phyloP scores from a whole-genome alignment of 2,797 vertebrate genomes.

The Darevskia mixta region DNA sequence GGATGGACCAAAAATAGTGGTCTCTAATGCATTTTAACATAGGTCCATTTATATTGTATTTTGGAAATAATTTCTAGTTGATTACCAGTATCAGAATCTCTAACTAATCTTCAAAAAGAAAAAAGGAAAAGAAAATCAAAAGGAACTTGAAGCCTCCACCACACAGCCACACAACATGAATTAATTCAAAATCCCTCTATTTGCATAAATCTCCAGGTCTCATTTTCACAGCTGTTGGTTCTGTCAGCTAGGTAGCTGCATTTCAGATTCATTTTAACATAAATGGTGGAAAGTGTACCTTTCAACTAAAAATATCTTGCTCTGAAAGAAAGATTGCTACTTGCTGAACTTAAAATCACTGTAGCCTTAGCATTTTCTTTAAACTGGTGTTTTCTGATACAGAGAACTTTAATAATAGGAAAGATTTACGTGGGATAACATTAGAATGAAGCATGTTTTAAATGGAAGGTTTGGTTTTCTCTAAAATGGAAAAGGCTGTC shows the following conservation, averaged over 20 bases:
- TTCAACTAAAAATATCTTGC: constrained; percentile 80
- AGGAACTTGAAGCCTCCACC: constrained; percentile 73
- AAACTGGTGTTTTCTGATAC: constrained; percentile 40
- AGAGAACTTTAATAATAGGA: constrained; percentile 38
- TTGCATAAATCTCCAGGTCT: constrained; percentile 82
- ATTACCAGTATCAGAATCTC: constrained; percentile 73
- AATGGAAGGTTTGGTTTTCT: constrained; percentile 28
- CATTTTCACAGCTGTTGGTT: constrained; percentile 82
- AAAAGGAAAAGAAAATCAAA: constrained; percentile 66
- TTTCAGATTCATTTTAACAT: constrained; percentile 82
- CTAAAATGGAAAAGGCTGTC: constrained; percentile 23
- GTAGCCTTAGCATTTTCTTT: constrained; percentile 54
- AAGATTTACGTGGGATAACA: constrained; percentile 34
- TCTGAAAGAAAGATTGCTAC: constrained; percentile 56
- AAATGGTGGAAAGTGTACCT: constrained; percentile 77
- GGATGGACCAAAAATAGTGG: neutral
- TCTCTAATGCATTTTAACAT: neutral
- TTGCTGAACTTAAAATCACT: constrained; percentile 55
- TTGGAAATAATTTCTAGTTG: constrained; percentile 55
- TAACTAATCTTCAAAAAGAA: constrained; percentile 67
- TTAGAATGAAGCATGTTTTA: constrained; percentile 43
- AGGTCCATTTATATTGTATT: constrained; percentile 38
- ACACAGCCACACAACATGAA: constrained; percentile 56
- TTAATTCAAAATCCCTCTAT: constrained; percentile 80
- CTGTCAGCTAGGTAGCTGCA: constrained; percentile 79